A percentile compares a stretch with the other conserved stretches of the same genome.
phyloP scores from a whole-genome alignment of 2,797 vertebrate genomes.

The Fratercula arctica region DNA sequence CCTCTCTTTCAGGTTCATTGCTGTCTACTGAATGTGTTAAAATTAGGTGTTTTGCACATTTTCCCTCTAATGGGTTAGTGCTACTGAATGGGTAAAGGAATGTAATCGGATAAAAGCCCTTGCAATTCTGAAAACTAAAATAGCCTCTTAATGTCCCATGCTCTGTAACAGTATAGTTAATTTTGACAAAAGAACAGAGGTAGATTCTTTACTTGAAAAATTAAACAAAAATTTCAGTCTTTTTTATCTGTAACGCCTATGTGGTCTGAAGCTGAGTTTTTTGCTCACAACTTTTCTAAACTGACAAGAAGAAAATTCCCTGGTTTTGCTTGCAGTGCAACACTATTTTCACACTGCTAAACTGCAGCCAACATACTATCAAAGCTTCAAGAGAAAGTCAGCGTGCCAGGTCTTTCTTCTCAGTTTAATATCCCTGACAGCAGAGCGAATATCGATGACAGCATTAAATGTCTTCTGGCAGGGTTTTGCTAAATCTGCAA shows the following conservation, averaged over 20 bases:
- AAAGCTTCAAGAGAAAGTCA: slow-evolving; percentile 43
- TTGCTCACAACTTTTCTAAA: not conserved
- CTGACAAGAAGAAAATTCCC: slow-evolving; percentile 18
- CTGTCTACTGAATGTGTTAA: not conserved
- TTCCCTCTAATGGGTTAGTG: not conserved
- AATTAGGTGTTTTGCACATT: not conserved
- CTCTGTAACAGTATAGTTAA: not conserved
- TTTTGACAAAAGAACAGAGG: not conserved
- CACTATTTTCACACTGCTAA: slow-evolving; percentile 31
- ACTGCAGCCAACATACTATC: slow-evolving; percentile 16
- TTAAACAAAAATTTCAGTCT: not conserved
- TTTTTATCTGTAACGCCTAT: not conserved
- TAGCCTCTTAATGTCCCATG: not conserved
- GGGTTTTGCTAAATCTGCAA: slow-evolving; percentile 28
- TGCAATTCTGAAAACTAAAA: not conserved
- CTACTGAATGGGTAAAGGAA: not conserved
- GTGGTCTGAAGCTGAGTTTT: not conserved
- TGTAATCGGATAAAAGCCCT: not conserved
- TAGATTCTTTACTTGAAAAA: not conserved
- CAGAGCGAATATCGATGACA: slow-evolving; percentile 39
- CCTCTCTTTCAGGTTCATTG: not conserved
- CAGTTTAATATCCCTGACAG: slow-evolving; percentile 44
- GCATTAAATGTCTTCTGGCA: slow-evolving; percentile 36
- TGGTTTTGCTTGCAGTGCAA: slow-evolving; percentile 27
- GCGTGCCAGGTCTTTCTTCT: slow-evolving; percentile 34